Base-by-base conservation (phyloP, 2,888 invertebrate species). In the Andricus curvator region DNA sequence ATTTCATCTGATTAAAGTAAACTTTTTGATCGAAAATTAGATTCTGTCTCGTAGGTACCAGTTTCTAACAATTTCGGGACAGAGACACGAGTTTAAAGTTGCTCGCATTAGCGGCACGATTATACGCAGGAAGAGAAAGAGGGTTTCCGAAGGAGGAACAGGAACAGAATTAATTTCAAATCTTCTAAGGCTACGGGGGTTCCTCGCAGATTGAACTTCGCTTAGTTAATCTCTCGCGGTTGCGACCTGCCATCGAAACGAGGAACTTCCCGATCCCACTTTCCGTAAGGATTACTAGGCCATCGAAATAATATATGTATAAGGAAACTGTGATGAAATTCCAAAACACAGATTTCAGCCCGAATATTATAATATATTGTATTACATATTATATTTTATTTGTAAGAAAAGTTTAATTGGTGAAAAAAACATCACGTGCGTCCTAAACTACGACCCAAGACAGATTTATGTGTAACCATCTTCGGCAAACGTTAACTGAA, bases 191-290 rank as follows among this genome's bases (percentile, higher is more conserved):
- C 84, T 84, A 83, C 74, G 82, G 86, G 66, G 84, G 85, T 83
- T 83, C 82, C 85, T 83, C 79, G 83, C 65, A 84, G 85, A 89
- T 90, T 89, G 89, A 86, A 88, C 84, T 68, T 86, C 88, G 88
- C 86, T 87, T 88, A 88, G 88, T 88, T 90, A 90, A 88, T 88
- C 87, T 85, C 85, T 84, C 84, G 86, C 83, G 80, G 82, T 84
- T 85, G 84, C 83, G 84, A 85, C 84, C 77, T 82, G 81, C 81
- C 83, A 84, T 77, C 82, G 85, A 84, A 85, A 86, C 85, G 88
- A 86, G 84, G 82, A 87, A 88, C 83, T 87, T 86, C 84, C 81
- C 84, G 85, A 87, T 88, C 86, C 85, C 84, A 86, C 84, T 88
- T 88, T 79, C 44, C 68, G 15, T 22, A 22, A 68, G 25, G 68